Base-by-base conservation (phyloP, 2,888 invertebrate species). In the Tenthredo distinguenda region DNA sequence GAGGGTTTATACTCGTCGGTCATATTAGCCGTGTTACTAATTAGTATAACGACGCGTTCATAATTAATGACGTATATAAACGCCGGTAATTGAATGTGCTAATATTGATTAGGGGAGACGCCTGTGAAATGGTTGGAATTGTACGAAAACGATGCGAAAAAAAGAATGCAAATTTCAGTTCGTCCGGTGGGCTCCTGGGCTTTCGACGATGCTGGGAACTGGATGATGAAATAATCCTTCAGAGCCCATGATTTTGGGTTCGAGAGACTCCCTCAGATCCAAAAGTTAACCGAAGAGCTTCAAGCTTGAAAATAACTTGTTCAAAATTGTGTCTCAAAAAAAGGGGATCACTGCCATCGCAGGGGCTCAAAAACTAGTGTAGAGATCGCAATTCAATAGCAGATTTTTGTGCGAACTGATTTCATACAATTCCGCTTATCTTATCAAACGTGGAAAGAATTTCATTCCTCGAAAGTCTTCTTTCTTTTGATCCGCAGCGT, bases 401-500 rank as follows among this genome's bases (percentile, higher is more conserved):
- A 62, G 10, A 12, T 62, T 26, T 26, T 62, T 9, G 12, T 7
- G 7, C 21, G 21, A 26, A 62, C 10, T 26, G 26, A 68, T 68
- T 68, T 34, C 34, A 34, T 68, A 68, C 31, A 15, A 31, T 68
- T 31, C 18, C 15, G 34, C 0, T 68, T 34, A 10, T 9, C 31
- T 6, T 7, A n/a, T n/a, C n/a, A n/a, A n/a, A n/a, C n/a, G n/a
- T n/a, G n/a, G n/a, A n/a, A 68, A 62, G 72, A 34, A 37, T 72
- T 40, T 21, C 9, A 43, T 74, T 43, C 5, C n/a, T 47, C 74
- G 40, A 10, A 43, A 43, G n/a, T 47, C 47, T 43, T 26, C 4
- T 74, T 43, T 9, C 43, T 47, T 74, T 74, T 74, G 74, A 74
- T 43, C 74, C 40, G 43, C 74, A 26, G 1, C 47, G 43, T 26